Evolutionary conservation across 1,140 invertebrate genomes (phyloP).

Genomic region (Scaptomyza montana): DNA sequence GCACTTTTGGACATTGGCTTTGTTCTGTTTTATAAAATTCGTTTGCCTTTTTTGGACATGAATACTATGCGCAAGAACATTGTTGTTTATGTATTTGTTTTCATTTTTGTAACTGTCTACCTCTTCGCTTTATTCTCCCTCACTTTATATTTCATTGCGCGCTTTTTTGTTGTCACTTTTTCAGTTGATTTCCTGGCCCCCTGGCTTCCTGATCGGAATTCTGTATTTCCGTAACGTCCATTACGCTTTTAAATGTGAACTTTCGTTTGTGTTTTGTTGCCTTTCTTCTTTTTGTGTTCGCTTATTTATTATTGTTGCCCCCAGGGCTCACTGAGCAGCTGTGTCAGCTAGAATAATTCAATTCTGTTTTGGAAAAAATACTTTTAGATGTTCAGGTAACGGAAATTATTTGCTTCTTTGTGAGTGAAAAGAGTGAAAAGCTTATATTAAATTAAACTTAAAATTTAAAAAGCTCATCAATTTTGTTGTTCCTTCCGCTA

Average conservation of each 20-base stretch:
- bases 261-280: constrained; percentile 21
- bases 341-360: constrained; percentile 20
- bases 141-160: constrained; percentile 47
- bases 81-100: constrained; percentile 28
- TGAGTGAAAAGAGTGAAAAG: neutral
- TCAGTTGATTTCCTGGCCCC: constrained; percentile 77
- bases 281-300: neutral
- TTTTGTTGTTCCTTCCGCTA: too few species aligned
- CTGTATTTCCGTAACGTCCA: constrained; percentile 77
- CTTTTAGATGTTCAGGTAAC: neutral
- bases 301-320: constrained; percentile 36
- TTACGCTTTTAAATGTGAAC: constrained; percentile 75
- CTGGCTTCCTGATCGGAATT: constrained; percentile 76
- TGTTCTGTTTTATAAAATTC: constrained; percentile 3
- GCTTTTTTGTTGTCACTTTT: constrained; percentile 67
- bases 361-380: neutral
- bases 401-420: constrained; percentile 11
- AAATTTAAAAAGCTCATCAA: too few species aligned
- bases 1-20: constrained; percentile 22
- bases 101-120: constrained; percentile 21
- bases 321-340: constrained; percentile 10
- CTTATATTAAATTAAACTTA: too few species aligned
- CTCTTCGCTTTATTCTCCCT: neutral
- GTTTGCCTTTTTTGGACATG: constrained; percentile 18
- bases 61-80: neutral